Conservation (phyloP, 2,797 vertebrate species). For the Borostomias antarcticus region DNA sequence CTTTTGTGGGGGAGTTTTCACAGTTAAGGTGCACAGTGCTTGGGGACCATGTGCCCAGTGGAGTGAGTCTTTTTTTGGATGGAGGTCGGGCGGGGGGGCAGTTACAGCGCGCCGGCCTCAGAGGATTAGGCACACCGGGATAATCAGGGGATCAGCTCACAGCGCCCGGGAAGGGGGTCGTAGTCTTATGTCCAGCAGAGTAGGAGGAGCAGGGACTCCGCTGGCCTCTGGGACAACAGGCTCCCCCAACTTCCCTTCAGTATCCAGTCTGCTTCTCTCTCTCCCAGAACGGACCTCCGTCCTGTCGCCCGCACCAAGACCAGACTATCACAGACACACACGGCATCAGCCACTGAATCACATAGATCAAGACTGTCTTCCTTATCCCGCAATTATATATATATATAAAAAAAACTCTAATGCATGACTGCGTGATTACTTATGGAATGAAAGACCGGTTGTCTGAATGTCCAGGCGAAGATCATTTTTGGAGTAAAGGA, state of each 20-base stretch:
- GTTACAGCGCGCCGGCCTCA: slow-evolving; percentile 57
- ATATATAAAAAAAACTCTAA: no score
- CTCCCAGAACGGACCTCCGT: slow-evolving; percentile 5
- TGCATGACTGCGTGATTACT: no score
- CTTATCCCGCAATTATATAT: slow-evolving; percentile 14
- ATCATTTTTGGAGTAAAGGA: background rate
- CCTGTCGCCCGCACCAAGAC: slow-evolving; percentile 27
- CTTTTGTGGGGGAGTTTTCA: slow-evolving; percentile 81
- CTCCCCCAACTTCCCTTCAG: slow-evolving; percentile 52
- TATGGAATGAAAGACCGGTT: no score
- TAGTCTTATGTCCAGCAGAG: slow-evolving; percentile 70
- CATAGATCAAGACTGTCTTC: slow-evolving; percentile 56
- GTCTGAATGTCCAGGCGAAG: slow-evolving; percentile 6
- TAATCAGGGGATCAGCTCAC: slow-evolving; percentile 82
- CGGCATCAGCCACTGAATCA: slow-evolving; percentile 52
- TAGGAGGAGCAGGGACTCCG: slow-evolving; percentile 62
- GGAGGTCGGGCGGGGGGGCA: slow-evolving; percentile 37
- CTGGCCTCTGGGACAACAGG: slow-evolving; percentile 61
- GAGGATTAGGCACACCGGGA: slow-evolving; percentile 80
- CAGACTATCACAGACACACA: background rate
- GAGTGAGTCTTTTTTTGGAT: slow-evolving; percentile 80
- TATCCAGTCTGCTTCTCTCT: slow-evolving; percentile 4
- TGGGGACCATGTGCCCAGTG: slow-evolving; percentile 77
- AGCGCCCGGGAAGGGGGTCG: slow-evolving; percentile 73
- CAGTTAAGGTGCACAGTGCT: slow-evolving; percentile 81